Conservation (phyloP, 2,113 vertebrate genomes). For the Phodopus roborovskii region DNA sequence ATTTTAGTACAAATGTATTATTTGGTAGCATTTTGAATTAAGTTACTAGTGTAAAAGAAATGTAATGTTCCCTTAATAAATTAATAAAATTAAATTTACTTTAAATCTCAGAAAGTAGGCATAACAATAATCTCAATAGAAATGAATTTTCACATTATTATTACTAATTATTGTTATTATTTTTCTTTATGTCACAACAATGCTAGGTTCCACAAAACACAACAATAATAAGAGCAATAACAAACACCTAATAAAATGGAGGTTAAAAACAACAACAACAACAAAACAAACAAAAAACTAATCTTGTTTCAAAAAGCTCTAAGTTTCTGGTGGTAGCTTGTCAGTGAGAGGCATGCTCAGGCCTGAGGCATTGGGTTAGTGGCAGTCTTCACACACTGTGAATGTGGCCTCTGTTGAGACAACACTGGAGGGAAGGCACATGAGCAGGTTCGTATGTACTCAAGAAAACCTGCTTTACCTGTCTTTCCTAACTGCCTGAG, state of each 20-base stretch:
- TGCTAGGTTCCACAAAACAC: not conserved
- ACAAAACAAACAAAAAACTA: not conserved
- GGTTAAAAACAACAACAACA: not conserved
- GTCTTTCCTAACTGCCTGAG: not conserved
- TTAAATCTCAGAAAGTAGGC: not conserved
- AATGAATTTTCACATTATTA: not conserved
- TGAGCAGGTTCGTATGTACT: not conserved
- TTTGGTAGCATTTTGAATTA: not conserved
- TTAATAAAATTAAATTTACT: not conserved
- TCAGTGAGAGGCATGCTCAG: not conserved
- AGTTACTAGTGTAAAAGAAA: not conserved
- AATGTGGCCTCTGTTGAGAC: not conserved
- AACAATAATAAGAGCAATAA: not conserved
- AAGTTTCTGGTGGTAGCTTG: not conserved
- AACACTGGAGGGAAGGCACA: not conserved
- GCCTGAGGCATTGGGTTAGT: not conserved
- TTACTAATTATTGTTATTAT: not conserved
- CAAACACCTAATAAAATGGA: not conserved
- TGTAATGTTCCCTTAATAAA: not conserved
- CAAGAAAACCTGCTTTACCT: not conserved
- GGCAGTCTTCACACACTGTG: not conserved
- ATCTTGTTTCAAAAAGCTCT: not conserved
- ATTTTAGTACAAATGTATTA: not conserved
- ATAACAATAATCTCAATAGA: not conserved
- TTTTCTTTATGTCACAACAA: not conserved